Conservation (phyloP, 2,888 invertebrate species). For the Lacanobia wlatinum region DNA sequence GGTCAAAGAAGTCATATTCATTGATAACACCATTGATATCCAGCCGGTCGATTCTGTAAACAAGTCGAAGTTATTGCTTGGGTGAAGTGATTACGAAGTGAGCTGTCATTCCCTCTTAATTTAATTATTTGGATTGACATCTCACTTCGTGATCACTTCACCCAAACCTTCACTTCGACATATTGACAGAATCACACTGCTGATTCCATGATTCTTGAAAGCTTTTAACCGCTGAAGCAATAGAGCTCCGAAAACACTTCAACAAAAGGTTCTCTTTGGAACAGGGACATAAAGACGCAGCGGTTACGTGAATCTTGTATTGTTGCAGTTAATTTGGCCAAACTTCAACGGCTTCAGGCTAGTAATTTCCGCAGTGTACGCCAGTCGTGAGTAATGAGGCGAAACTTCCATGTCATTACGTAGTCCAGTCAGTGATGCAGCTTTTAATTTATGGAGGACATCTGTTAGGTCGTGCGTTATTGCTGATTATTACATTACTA, state of each 20-base stretch:
- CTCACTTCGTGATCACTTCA: too few species aligned
- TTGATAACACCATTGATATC: too few species aligned
- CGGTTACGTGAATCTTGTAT: constrained; percentile 12
- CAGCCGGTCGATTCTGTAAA: too few species aligned
- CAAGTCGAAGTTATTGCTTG: too few species aligned
- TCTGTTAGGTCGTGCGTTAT: constrained; percentile 3
- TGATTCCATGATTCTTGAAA: background rate
- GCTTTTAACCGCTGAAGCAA: background rate
- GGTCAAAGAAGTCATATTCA: background rate
- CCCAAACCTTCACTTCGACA: too few species aligned
- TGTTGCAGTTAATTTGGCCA: constrained; percentile 27
- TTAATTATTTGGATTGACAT: too few species aligned
- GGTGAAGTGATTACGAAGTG: too few species aligned
- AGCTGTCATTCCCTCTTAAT: too few species aligned
- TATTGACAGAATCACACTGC: too few species aligned
- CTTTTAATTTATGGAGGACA: constrained; percentile 13
- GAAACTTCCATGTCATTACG: constrained; percentile 8
- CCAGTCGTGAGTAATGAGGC: background rate
- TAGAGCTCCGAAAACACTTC: background rate
- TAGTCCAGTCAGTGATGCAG: constrained; percentile 10
- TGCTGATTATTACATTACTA: background rate
- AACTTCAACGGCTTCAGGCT: constrained; percentile 27
- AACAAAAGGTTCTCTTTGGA: background rate
- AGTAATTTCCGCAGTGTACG: constrained; percentile 9
- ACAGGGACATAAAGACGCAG: background rate